phyloP scores from a whole-genome alignment of 1,140 invertebrate genomes.

The Aradophagus sp. region DNA sequence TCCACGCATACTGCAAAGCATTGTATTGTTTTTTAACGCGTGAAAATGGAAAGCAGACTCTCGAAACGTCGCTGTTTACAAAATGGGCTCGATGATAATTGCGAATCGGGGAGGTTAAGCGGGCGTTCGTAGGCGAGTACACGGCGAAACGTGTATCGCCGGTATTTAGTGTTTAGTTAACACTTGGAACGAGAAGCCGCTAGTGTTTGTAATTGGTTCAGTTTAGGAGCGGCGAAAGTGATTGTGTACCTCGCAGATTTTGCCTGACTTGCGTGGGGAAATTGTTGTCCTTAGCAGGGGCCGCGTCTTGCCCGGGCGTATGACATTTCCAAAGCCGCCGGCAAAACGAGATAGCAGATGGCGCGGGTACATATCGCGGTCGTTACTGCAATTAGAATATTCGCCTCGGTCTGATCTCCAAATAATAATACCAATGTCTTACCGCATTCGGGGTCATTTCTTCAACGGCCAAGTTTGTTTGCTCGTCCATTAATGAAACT shows the following conservation, averaged over 20 bases:
- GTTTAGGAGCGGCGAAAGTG: conserved; percentile 70
- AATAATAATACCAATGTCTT: conserved; percentile 68
- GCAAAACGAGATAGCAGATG: conserved; percentile 66
- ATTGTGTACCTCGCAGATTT: conserved; percentile 73
- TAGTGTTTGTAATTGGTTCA: conserved; percentile 74
- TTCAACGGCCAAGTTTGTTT: conserved; percentile 17
- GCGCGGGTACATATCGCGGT: conserved; percentile 67
- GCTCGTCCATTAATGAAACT: background rate
- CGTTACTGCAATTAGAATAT: conserved; percentile 58
- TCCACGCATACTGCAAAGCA: too few species aligned
- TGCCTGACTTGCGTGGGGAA: conserved; percentile 40
- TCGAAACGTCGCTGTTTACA: background rate
- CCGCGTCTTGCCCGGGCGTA: background rate
- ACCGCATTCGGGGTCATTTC: conserved; percentile 17
- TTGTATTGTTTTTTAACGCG: too few species aligned
- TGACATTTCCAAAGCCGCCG: conserved; percentile 48
- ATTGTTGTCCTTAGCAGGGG: conserved; percentile 35
- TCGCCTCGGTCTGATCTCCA: conserved; percentile 64
- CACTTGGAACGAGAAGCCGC: conserved; percentile 67
- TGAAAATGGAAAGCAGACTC: too few species aligned
- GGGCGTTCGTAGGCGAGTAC: conserved; percentile 41
- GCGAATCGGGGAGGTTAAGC: too few species aligned
- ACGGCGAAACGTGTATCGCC: conserved; percentile 66
- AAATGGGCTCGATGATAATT: too few species aligned
- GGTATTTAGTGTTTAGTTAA: conserved; percentile 74